Percentiles rank a stretch among this genome's conserved stretches.
Evolutionary conservation across 2,113 vertebrate genomes (phyloP).

Genomic region (Regulus satrapa): DNA sequence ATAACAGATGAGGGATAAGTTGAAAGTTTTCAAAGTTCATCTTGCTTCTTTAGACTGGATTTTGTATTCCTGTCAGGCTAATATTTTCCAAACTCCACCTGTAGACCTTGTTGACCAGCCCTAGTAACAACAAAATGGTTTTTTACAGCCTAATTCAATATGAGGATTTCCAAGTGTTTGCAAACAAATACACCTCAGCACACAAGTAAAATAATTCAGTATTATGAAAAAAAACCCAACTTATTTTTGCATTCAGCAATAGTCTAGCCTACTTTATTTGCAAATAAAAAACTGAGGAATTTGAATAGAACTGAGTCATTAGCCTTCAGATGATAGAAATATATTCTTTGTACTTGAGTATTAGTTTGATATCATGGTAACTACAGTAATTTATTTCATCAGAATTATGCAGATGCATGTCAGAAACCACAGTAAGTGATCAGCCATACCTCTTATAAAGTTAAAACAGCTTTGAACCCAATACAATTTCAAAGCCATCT

Average conservation of each 20-base stretch:
- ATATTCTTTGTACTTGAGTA: background rate
- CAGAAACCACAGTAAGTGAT: background rate
- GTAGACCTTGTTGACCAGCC: background rate
- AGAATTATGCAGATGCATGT: background rate
- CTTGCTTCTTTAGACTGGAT: background rate
- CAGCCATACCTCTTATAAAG: background rate
- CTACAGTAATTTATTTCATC: background rate
- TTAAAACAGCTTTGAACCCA: background rate
- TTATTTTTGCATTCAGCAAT: background rate
- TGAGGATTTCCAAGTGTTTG: background rate
- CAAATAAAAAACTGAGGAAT: background rate
- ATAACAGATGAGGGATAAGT: background rate
- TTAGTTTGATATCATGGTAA: background rate
- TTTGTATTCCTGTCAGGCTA: background rate
- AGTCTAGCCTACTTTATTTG: background rate
- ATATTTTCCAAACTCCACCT: background rate
- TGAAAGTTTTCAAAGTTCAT: background rate
- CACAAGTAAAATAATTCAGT: background rate
- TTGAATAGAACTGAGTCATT: background rate
- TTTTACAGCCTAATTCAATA: background rate
- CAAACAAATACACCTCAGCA: background rate
- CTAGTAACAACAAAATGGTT: background rate
- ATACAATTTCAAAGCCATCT: background rate
- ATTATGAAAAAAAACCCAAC: background rate
- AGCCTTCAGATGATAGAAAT: background rate